Evolutionary conservation across 1,140 invertebrate species (phyloP).

Genomic region (Drosophila baimaii): DNA sequence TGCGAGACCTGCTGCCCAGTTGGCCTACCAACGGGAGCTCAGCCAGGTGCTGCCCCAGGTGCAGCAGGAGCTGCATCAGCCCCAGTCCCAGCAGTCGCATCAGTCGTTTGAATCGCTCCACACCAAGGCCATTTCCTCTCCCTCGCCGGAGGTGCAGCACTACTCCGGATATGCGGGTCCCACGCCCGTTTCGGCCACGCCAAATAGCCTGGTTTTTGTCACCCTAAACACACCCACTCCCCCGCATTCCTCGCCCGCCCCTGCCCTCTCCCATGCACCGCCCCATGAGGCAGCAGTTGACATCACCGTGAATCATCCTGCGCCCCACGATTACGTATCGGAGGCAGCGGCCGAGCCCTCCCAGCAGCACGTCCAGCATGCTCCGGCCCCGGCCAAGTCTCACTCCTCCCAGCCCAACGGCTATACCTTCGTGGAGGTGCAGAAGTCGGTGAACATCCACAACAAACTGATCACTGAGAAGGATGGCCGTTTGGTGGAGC

Average conservation of each 20-base stretch:
- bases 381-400: not conserved
- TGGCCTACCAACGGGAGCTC: constrained; percentile 52
- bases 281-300: constrained; percentile 8
- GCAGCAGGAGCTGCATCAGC: not conserved
- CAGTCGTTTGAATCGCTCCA: constrained; percentile 36
- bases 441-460: constrained; percentile 85
- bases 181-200: constrained; percentile 32
- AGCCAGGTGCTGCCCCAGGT: constrained; percentile 16
- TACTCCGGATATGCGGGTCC: constrained; percentile 46
- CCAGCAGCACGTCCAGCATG: constrained; percentile 53
- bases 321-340: constrained; percentile 64
- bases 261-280: not conserved
- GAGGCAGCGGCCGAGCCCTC: constrained; percentile 69
- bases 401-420: constrained; percentile 64
- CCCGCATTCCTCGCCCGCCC: constrained; percentile 8
- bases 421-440: constrained; percentile 86
- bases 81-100: constrained; percentile 4
- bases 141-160: not conserved
- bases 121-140: constrained; percentile 62
- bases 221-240: constrained; percentile 61
- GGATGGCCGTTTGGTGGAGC: constrained; percentile 71
- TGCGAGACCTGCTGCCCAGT: constrained; percentile 48
- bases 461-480: constrained; percentile 82
- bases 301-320: constrained; percentile 32
- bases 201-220: constrained; percentile 64